Conservation (phyloP, 2,888 invertebrate species). For the Spilosoma lubricipeda region DNA sequence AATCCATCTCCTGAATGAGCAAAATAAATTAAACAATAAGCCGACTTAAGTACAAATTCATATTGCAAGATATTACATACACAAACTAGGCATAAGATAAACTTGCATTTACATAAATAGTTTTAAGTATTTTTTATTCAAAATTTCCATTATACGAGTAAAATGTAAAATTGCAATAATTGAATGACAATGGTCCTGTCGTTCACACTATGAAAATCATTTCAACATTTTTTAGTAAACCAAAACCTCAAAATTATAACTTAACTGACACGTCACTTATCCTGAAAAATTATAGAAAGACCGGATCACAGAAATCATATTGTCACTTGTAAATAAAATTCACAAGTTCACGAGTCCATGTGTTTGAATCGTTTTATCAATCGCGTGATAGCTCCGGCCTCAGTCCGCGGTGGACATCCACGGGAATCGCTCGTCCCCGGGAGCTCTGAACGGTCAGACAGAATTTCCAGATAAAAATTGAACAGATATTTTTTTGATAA, state of each 20-base stretch:
- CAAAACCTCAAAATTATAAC: background rate
- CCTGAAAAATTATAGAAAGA: background rate
- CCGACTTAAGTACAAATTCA: background rate
- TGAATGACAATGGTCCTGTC: background rate
- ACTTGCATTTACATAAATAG: background rate
- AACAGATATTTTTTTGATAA: background rate
- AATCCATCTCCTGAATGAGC: background rate
- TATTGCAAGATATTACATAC: background rate
- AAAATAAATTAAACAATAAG: background rate
- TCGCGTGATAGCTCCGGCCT: slow-evolving; percentile 1
- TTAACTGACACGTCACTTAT: background rate
- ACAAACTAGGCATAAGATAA: background rate
- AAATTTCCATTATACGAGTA: too few species aligned
- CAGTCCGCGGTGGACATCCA: slow-evolving; percentile 17
- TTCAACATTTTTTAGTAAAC: background rate
- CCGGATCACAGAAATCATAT: background rate
- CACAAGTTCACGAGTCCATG: background rate
- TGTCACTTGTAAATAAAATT: background rate
- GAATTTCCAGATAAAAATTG: background rate
- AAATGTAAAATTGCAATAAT: background rate
- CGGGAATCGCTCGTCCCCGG: slow-evolving; percentile 5
- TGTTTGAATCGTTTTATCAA: background rate
- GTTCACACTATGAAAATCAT: background rate
- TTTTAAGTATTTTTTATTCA: too few species aligned
- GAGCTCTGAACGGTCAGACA: background rate